Base-by-base conservation (phyloP, 2,113 vertebrate genomes). In the Catharus fuscescens region DNA sequence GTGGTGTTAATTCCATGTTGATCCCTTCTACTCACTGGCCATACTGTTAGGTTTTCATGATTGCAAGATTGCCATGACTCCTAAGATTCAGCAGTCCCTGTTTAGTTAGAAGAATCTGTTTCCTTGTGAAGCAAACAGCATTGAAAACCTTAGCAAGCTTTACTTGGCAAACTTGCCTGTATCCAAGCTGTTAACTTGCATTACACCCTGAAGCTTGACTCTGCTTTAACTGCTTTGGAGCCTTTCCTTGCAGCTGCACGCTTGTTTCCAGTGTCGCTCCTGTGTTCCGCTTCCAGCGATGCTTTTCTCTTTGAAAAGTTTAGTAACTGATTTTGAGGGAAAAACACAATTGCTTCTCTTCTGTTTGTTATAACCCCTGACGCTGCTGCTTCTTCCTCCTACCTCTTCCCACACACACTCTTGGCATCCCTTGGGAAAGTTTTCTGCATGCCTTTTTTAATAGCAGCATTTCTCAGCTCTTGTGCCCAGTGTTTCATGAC, bases 381-480 rank as follows among this genome's bases (percentile, higher is more conserved):
- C 0, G 48, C 82, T 90, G 76, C 82, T 95, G 87, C 91, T 95
- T 72, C 93, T 96, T 94, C 87, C 84, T 95, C 90, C 90, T 82
- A 83, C 92, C 67, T 95, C 90, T 95, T 95, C 96, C 96, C 95
- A 93, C 96, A 95, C 88, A 36, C 26, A 11, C 71, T 62, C 84
- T 94, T 95, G 95, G 93, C 93, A 95, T 91, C 94, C 71, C 80
- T 85, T 94, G 85, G 90, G 94, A 96, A 96, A 96, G 88, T 93
- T 96, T 96, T 95, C 86, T 3, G 2, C 89, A 80, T 94, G 90
- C 88, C 84, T 91, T 90, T 93, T 94, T 95, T 93, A 95, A 92
- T 89, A 95, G 83, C 80, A 91, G 72, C 50, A 9, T 95, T 95
- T 96, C 94, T 95, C 88, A 95, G 86, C 93, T 96, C 94, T 88